Base-by-base conservation (phyloP, 1,140 invertebrate species). In the Galendromus occidentalis region DNA sequence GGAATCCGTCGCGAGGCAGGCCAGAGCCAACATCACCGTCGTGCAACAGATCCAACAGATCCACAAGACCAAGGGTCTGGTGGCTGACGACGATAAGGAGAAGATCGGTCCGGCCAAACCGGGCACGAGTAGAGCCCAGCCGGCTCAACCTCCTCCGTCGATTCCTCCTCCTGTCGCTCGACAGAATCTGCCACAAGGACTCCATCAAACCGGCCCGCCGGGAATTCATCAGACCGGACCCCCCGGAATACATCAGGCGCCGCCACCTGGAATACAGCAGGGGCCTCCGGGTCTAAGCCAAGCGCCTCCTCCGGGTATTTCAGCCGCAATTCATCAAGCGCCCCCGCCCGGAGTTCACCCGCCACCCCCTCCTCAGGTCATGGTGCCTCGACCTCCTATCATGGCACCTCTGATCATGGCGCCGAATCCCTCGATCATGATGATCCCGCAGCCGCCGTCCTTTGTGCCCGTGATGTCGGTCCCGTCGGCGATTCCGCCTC, bases 31-130 rank as follows among this genome's bases (percentile, higher is more conserved):
- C 74, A 94, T 97, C 67, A 93, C 92, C 1, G 80, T 97, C 20
- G 92, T 95, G 74, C 91, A 96, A 69, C 92, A 96, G 76, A 96
- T 96, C 72, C 89, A 92, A 76, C 89, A 94, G 75, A 96, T 96
- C 72, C 91, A 96, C 74, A 94, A 81, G 72, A 83, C 90, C 0
- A 93, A 96, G 76, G 91, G 91, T 9, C 78, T 95, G 5, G 75
- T 96, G 1, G 88, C 88, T 0, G 90, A 95, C 74, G 90, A 93
- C 73, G 88, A 93, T 71, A 93, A 93, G 71, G 91, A 95, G 65
- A 77, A 75, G 68, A 80, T 80, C 68, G 79, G 79, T 7, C 79
- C 79, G 44, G 66, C 68, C 25, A 71, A 59, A 69, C 76, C 55
- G 69, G 73, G 64, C 42, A 33, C 68, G 88, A 88, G 71, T 69